Conservation (phyloP, 2,113 vertebrate genomes). For the Romanogobio albipinnatus region DNA sequence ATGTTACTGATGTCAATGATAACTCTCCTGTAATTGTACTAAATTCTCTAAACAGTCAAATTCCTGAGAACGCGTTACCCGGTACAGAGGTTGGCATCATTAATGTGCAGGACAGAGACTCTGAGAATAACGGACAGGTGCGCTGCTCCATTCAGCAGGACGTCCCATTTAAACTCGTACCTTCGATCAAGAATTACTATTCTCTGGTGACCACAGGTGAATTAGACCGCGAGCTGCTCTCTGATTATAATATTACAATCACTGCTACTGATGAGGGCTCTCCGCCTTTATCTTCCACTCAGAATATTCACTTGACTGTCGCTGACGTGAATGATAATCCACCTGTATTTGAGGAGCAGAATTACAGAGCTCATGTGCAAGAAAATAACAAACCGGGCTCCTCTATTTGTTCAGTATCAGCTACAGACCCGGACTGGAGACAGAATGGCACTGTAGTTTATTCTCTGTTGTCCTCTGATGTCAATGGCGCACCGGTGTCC, state of each 20-base stretch:
- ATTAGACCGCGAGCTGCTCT: background rate
- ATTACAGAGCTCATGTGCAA: too few relatives aligned
- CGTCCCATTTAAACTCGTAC: too few relatives aligned
- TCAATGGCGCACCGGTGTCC: background rate
- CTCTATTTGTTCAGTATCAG: constrained; percentile 24
- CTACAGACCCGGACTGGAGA: constrained; percentile 17
- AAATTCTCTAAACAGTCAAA: constrained; percentile 35
- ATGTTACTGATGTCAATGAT: constrained; percentile 60
- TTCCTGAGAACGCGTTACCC: constrained; percentile 58
- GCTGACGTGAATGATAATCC: too few relatives aligned
- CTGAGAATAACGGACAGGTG: background rate
- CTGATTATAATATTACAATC: background rate
- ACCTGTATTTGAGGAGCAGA: too few relatives aligned
- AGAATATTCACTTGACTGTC: too few relatives aligned
- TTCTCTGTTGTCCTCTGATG: background rate
- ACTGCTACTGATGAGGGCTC: background rate
- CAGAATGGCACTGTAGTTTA: constrained; percentile 22
- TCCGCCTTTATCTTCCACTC: constrained; percentile 56
- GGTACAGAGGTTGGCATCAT: background rate
- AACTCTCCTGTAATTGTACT: constrained; percentile 62
- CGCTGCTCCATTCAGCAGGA: too few relatives aligned
- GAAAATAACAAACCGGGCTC: constrained; percentile 1
- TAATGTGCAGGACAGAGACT: background rate
- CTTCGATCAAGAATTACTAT: too few relatives aligned
- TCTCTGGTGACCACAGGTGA: too few relatives aligned